Evolutionary conservation across 2,113 vertebrate genomes (phyloP), one percentile per base, ranked within the genome.

Genomic region (Oryzias javanicus): DNA sequence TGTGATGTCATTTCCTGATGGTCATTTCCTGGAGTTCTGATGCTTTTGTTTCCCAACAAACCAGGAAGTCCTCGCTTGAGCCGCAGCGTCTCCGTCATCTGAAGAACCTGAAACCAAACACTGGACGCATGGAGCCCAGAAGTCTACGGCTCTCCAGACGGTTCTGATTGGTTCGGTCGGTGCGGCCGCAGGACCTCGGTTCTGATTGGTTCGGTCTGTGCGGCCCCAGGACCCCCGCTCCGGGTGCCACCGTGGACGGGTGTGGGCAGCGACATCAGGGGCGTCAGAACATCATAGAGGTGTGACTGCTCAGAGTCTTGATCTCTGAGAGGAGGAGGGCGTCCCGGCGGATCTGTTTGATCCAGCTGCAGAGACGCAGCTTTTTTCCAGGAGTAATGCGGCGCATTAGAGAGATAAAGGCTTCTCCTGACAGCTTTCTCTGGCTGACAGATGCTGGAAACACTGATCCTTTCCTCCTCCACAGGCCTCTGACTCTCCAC

Each of bases 321-420:
- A 89, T 90, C 86, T 87, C 74, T 89, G 82, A 82, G 85, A 78
- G 82, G 64, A 70, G 73, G 57, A 18, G 22, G 42, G 83, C 74
- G 74, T 86, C 80, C 83, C 55, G 81, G 66, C 75, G 68, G 82
- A 89, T 90, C 86, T 88, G 83, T 88, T 86, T 88, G 80, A 84
- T 89, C 83, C 81, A 57, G 74, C 82, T 75, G 80, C 84, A 81
- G 79, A 81, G 79, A 74, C 78, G 25, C 54, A 74, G 76, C 66
- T 85, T 86, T 85, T 86, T 86, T 82, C 74, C 79, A 49, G 68
- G 51, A 81, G 74, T 89, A 90, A 88, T 84, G 74, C 83, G 82
- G 72, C 61, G 88, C 86, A 87, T 89, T 88, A 89, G 78, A 12
- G 61, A 90, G 90, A 90, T 90, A 88, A 92, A 91, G 87, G 85